Percentiles rank a stretch among this genome's conserved stretches.
These are phyloP conservation scores for Spodoptera picta DNA, from an alignment of 2,888 invertebrate genomes.

Conservation along the genomic window DNA sequence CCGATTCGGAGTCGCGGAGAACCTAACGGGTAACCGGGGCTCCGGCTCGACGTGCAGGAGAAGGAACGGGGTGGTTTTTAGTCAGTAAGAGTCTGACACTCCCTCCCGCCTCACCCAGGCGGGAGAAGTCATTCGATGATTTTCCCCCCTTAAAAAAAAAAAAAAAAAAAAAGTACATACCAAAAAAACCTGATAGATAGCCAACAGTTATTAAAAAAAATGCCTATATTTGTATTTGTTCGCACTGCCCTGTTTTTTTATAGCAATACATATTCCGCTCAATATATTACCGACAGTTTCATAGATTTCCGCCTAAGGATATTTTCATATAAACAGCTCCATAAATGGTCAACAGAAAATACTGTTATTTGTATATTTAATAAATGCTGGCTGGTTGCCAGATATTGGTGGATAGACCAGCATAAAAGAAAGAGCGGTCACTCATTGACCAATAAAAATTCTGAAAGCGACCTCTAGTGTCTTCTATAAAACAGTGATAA, in stretches of 20 bases:
- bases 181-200: too few relatives aligned
- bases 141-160: too few relatives aligned
- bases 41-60: too few relatives aligned
- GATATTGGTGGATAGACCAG: slow-evolving; percentile 22
- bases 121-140: too few relatives aligned
- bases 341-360: slow-evolving; percentile 29
- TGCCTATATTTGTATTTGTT: too few relatives aligned
- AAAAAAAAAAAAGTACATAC: too few relatives aligned
- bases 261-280: slow-evolving; percentile 4
- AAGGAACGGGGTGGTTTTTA: too few relatives aligned
- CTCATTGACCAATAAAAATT: slow-evolving; percentile 37
- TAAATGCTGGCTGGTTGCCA: slow-evolving; percentile 48
- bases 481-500: slow-evolving; percentile 35
- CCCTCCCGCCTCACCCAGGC: too few relatives aligned
- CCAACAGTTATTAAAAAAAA: too few relatives aligned
- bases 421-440: slow-evolving; percentile 46
- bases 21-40: too few relatives aligned
- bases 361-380: slow-evolving; percentile 45
- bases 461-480: slow-evolving; percentile 35
- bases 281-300: not conserved
- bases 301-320: slow-evolving; percentile 5
- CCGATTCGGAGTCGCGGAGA: too few relatives aligned
- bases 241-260: not conserved
- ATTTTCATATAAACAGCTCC: slow-evolving; percentile 21
- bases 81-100: too few relatives aligned